A percentile compares a stretch with the other conserved stretches of the same genome.
Conservation (phyloP, 2,797 vertebrate species). For the Lagocephalus sceleratus region DNA sequence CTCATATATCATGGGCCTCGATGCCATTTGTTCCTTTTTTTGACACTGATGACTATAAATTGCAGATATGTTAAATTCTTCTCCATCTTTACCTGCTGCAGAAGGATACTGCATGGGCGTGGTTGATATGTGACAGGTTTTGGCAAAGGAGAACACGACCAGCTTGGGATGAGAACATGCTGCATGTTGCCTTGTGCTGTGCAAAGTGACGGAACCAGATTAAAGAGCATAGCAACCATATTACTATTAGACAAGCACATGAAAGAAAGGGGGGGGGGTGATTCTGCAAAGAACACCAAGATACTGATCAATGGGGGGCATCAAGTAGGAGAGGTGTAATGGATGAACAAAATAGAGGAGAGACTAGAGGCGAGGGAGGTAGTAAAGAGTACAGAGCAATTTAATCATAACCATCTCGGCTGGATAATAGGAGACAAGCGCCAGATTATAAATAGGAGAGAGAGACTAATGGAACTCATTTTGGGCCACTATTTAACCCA, state of each 20-base stretch:
- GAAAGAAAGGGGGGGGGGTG: slow-evolving; percentile 1
- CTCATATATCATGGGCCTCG: no score
- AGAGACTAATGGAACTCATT: slow-evolving; percentile 74
- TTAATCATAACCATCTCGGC: slow-evolving; percentile 67
- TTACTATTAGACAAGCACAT: slow-evolving; percentile 40
- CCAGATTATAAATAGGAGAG: slow-evolving; percentile 65
- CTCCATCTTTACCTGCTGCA: no score
- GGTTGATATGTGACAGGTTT: no score
- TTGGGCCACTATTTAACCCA: slow-evolving; percentile 69
- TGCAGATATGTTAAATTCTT: no score
- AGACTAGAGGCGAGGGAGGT: slow-evolving; percentile 38
- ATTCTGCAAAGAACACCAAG: slow-evolving; percentile 13
- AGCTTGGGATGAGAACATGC: neutral
- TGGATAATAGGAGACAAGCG: slow-evolving; percentile 63
- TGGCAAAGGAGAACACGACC: no score
- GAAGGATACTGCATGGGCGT: no score
- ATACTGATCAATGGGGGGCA: slow-evolving; percentile 47
- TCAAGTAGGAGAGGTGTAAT: slow-evolving; percentile 28
- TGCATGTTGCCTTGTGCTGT: slow-evolving; percentile 14
- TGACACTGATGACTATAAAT: no score
- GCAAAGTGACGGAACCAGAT: slow-evolving; percentile 25
- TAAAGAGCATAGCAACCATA: slow-evolving; percentile 25
- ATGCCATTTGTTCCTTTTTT: no score
- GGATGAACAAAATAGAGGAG: slow-evolving; percentile 31
- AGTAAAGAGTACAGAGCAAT: slow-evolving; percentile 45